phyloP scores from a whole-genome alignment of 2,888 invertebrate species.

The Phyllotreta cruciferae region DNA sequence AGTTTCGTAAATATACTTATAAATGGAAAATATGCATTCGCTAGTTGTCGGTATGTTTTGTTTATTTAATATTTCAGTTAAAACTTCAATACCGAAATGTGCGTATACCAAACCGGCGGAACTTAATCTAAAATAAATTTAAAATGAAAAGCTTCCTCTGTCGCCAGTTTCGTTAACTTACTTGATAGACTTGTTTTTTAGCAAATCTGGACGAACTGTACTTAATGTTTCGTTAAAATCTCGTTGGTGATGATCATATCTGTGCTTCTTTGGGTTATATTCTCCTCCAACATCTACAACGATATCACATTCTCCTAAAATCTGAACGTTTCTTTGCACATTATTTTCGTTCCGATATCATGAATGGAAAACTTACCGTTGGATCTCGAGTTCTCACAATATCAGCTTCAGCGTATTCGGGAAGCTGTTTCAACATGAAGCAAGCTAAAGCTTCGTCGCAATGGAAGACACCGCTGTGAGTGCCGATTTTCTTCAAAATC shows the following conservation, averaged over 20 bases:
- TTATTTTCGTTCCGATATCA: slow-evolving; percentile 4
- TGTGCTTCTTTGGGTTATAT: slow-evolving; percentile 76
- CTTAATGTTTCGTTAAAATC: slow-evolving; percentile 74
- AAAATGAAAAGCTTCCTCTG: neutral
- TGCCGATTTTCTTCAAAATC: slow-evolving; percentile 67
- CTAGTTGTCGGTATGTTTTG: slow-evolving; percentile 60
- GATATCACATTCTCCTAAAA: slow-evolving; percentile 84
- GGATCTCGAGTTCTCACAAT: slow-evolving; percentile 75
- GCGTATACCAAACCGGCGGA: slow-evolving; percentile 94
- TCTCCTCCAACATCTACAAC: slow-evolving; percentile 94
- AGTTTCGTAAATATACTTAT: slow-evolving; percentile 78
- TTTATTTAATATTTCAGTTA: slow-evolving; percentile 66
- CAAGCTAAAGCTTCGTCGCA: slow-evolving; percentile 96
- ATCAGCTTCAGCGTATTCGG: slow-evolving; percentile 79
- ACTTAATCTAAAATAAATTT: slow-evolving; percentile 72
- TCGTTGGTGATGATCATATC: slow-evolving; percentile 96
- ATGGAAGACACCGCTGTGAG: slow-evolving; percentile 86
- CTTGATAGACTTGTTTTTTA: slow-evolving; percentile 68
- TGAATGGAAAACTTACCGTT: slow-evolving; percentile 53
- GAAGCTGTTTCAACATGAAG: slow-evolving; percentile 83
- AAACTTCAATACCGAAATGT: slow-evolving; percentile 84
- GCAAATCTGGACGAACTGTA: slow-evolving; percentile 68
- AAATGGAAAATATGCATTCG: slow-evolving; percentile 67
- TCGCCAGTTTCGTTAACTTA: slow-evolving; percentile 42
- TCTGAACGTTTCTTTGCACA: slow-evolving; percentile 43